Percentiles rank a stretch among this genome's conserved stretches.
These are phyloP conservation scores for Meteorus colon DNA, from an alignment of 2,888 invertebrate genomes.

Conservation along the genomic window DNA sequence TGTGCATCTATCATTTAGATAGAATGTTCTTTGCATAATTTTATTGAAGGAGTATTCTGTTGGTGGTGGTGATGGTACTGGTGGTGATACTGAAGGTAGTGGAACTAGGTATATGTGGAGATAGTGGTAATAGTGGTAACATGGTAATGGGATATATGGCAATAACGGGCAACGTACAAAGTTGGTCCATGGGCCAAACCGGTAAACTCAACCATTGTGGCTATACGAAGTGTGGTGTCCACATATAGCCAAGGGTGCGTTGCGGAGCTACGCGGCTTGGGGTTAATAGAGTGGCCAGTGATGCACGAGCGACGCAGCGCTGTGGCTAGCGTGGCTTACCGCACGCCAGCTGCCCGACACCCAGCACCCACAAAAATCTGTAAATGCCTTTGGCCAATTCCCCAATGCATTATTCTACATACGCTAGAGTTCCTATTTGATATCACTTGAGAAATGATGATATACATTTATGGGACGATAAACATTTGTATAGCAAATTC, in stretches of 20 bases:
- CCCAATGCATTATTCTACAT: constrained; percentile 23
- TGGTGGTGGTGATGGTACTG: neutral
- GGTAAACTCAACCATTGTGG: constrained; percentile 13
- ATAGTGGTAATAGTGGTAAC: constrained; percentile 8
- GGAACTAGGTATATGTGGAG: neutral
- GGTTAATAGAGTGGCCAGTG: constrained; percentile 72
- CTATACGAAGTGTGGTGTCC: constrained; percentile 56
- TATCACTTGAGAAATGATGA: neutral
- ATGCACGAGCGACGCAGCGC: constrained; percentile 71
- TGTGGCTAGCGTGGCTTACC: constrained; percentile 70
- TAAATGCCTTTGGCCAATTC: constrained; percentile 59
- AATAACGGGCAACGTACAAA: constrained; percentile 20
- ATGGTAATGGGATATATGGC: constrained; percentile 21
- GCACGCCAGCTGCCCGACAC: constrained; percentile 71
- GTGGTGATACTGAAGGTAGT: neutral
- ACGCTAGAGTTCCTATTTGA: constrained; percentile 7
- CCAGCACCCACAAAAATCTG: constrained; percentile 67
- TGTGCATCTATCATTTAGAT: neutral
- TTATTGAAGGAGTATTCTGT: neutral
- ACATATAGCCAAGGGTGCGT: constrained; percentile 57
- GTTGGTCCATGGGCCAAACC: constrained; percentile 28
- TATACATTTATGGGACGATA: neutral
- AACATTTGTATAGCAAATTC: no score
- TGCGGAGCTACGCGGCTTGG: constrained; percentile 56
- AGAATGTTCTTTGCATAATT: neutral